phyloP scores from a whole-genome alignment of 2,797 vertebrate genomes.

The Typhlichthys subterraneus region DNA sequence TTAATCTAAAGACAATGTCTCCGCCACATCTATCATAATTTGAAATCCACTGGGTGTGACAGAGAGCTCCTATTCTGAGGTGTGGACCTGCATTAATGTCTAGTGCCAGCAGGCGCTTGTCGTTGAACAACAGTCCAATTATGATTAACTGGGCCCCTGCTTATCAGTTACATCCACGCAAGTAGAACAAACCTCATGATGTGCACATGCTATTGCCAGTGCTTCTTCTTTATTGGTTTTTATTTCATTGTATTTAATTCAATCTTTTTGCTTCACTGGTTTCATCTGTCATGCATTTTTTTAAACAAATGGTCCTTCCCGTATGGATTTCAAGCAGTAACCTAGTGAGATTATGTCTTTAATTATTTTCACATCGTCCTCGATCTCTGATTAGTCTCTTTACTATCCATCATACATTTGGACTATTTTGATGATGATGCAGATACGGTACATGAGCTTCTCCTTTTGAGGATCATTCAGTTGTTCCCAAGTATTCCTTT shows the following conservation, averaged over 20 bases:
- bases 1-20: constrained; percentile 60
- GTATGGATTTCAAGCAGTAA: no score
- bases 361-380: no score
- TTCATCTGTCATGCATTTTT: not conserved
- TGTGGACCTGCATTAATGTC: constrained; percentile 47
- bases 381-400: no score
- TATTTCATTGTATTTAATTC: not conserved
- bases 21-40: constrained; percentile 67
- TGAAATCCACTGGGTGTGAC: constrained; percentile 55
- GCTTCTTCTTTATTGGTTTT: not conserved
- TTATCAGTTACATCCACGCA: constrained; percentile 22
- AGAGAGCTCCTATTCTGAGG: constrained; percentile 37
- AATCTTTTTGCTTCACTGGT: constrained; percentile 4
- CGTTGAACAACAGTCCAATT: constrained; percentile 48
- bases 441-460: no score
- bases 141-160: constrained; percentile 27
- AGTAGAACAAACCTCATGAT: constrained; percentile 28
- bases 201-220: constrained; percentile 8
- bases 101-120: constrained; percentile 29
- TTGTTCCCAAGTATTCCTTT: no score
- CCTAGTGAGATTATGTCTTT: no score
- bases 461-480: no score
- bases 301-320: constrained; percentile 1
- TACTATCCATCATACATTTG: no score
- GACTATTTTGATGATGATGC: no score